These are phyloP conservation scores for Pollachius pollachius DNA, from an alignment of 2,113 vertebrate genomes.

Conservation along the genomic window DNA sequence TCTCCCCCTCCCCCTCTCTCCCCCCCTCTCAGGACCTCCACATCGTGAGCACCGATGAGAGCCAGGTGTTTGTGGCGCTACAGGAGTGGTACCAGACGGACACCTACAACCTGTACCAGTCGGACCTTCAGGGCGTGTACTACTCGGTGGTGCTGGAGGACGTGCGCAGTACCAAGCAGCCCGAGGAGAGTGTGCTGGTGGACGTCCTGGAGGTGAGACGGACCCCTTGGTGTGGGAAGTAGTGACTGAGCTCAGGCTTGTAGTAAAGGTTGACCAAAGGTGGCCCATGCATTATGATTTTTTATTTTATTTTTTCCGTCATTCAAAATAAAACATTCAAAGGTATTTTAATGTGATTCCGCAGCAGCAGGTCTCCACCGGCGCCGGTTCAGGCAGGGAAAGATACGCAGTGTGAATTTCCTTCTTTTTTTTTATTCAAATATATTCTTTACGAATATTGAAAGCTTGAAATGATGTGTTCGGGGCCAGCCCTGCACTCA, in stretches of 20 bases:
- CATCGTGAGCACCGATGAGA: constrained; percentile 93
- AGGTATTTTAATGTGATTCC: too few relatives aligned
- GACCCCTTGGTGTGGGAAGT: neutral
- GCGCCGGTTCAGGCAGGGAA: too few relatives aligned
- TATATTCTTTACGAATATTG: too few relatives aligned
- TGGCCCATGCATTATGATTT: neutral
- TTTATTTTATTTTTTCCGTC: neutral
- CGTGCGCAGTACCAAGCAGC: constrained; percentile 90
- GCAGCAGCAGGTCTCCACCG: too few relatives aligned
- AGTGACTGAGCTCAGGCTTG: too few relatives aligned
- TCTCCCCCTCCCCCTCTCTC: neutral
- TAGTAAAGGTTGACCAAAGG: neutral
- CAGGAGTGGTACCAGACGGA: constrained; percentile 96
- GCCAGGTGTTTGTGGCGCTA: constrained; percentile 91
- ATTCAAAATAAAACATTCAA: neutral
- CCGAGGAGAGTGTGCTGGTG: constrained; percentile 87
- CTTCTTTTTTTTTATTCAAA: too few relatives aligned
- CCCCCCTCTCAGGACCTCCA: constrained; percentile 82
- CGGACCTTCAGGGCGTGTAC: constrained; percentile 83
- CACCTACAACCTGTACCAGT: constrained; percentile 95
- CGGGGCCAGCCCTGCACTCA: too few relatives aligned
- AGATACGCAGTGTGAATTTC: too few relatives aligned
- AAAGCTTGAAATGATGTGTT: too few relatives aligned
- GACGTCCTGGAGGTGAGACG: constrained; percentile 89
- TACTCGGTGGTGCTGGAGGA: constrained; percentile 89